Base-by-base conservation (phyloP, 2,797 vertebrate species). In the Rhyacichthys aspro region DNA sequence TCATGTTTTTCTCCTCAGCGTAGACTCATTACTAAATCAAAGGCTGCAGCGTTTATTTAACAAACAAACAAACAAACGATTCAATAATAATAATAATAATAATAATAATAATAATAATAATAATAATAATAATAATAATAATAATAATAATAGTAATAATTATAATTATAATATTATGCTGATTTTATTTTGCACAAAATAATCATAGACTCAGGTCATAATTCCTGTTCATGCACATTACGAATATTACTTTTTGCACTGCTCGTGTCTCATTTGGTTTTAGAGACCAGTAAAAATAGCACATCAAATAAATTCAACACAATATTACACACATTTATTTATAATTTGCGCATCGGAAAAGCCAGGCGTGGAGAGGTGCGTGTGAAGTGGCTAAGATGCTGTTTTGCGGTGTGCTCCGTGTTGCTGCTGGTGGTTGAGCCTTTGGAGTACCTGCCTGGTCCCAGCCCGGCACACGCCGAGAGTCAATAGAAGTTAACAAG, bases 401-500 rank as follows among this genome's bases (percentile, higher is more conserved):
- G 84, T 88, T 90, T 81, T 87, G 69, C 84, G 86, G 86, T 88
- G 88, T 89, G 88, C 90, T 88, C 90, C 92, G 93, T 95, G 64
- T 79, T 95, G 59, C 75, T 72, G 93, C 94, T 95, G 94, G 93
- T 96, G 94, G 94, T 96, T 95, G 91, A 94, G 91, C 92, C 94
- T 93, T 96, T 94, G 23, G 94, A 95, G 96, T 98, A 97, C 96
- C 97, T 98, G 96, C 94, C 95, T 93, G 93, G 93, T 94, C 94
- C 94, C 94, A 93, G 93, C 93, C 94, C 95, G 96, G 96, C 97
- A 99, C 97, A 99, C 97, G 96, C 97, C 96, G 90, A 94, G 95
- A 97, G 95, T 99, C 96, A 99, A 98, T 97, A 97, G 95, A 95
- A 97, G 95, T 98, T 99, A 98, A 99, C 96, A 98, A 98, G 95